Evolutionary conservation across 2,888 invertebrate species (phyloP).

Genomic region (Tenthredo mesomela): DNA sequence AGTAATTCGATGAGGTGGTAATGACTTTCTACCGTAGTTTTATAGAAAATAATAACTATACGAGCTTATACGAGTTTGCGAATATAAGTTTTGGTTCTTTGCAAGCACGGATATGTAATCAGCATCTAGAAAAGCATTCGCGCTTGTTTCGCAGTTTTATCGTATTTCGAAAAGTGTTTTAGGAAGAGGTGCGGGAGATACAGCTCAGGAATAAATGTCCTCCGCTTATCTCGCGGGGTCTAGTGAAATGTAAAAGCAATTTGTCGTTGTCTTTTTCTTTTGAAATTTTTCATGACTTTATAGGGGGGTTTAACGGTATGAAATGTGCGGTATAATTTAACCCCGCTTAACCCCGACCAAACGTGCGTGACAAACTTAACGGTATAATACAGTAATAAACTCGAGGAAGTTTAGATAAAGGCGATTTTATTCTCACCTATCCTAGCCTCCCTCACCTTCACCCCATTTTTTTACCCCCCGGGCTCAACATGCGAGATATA

Average conservation of each 20-base stretch:
- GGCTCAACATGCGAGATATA: background rate
- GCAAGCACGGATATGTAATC: background rate
- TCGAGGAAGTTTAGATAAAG: background rate
- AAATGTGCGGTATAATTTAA: constrained; percentile 34
- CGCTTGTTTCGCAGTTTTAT: background rate
- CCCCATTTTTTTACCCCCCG: background rate
- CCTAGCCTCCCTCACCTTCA: background rate
- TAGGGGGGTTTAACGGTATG: background rate
- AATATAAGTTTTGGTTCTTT: background rate
- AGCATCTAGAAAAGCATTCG: background rate
- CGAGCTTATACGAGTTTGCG: background rate
- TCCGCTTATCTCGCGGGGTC: constrained; percentile 21
- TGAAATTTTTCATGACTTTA: background rate
- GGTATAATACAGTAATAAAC: background rate
- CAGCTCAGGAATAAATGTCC: constrained; percentile 1
- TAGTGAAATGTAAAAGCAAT: constrained; percentile 22
- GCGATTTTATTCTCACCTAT: constrained; percentile 14
- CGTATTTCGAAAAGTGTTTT: background rate
- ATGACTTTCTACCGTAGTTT: background rate
- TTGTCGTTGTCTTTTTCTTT: constrained; percentile 24
- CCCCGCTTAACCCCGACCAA: constrained; percentile 27
- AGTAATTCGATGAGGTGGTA: background rate
- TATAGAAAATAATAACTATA: background rate
- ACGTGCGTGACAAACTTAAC: background rate
- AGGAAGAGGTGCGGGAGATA: constrained; percentile 13